Base-by-base conservation (phyloP, 2,113 vertebrate species). In the Erinaceus europaeus region DNA sequence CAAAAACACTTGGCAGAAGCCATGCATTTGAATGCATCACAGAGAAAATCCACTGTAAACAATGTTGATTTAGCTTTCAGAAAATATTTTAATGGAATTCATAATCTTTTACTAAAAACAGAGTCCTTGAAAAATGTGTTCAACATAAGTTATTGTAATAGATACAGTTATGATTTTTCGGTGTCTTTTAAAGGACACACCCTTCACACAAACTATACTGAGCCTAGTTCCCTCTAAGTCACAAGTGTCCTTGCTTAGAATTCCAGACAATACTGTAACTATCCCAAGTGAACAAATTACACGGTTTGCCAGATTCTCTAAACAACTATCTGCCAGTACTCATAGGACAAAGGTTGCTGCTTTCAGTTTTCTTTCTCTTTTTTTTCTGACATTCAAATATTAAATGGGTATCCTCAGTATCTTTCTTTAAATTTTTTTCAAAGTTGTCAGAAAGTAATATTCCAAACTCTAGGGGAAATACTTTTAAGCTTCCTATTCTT, bases 1-100 rank as follows among this genome's bases (percentile, higher is more conserved):
- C 32, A 80, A 82, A 75, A 79, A 53, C 53, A 71, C 32, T 90
- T 88, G 90, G 77, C 80, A 91, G 90, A 90, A 86, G 42, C 52
- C 53, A 90, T 82, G 21, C 74, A 38, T 89, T 86, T 90, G 77
- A 88, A 86, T 50, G 67, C 44, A 91, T 72, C 34, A 46, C 34
- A 61, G 46, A 90, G 44, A 11, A 90, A 73, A 84, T 42, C 27
- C 59, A 62, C 68, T 69, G 21, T 50, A 61, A 92, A 59, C 44
- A 76, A 42, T 65, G 53, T 71, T 84, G 81, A 79, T 85, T 86
- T 92, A 73, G 40, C 32, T 69, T 92, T 86, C 59, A 64, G 79
- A 88, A 80, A 91, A 76, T 36, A 65, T 74, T 84, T 88, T 88
- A 77, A 74, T 68, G 52, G 7, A 79, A 87, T 38, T 81, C 86